A percentile compares a stretch with the other conserved stretches of the same genome.
phyloP scores from a whole-genome alignment of 2,888 invertebrate genomes.

The Heliothis peltigera region DNA sequence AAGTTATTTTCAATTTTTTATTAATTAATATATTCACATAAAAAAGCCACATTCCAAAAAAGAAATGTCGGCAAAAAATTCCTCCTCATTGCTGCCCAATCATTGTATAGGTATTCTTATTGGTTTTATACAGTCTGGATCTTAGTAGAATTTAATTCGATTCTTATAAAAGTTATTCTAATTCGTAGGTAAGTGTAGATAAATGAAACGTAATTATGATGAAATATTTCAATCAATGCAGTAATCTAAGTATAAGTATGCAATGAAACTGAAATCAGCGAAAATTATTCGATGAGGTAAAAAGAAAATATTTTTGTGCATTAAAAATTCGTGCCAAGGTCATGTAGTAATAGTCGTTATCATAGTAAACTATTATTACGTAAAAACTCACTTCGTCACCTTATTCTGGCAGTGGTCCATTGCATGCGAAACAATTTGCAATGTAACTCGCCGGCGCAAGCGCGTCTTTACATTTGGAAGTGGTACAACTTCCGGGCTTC shows the following conservation, averaged over 20 bases:
- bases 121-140: neutral
- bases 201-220: neutral
- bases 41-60: too few relatives aligned
- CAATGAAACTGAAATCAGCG: neutral
- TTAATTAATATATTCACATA: too few relatives aligned
- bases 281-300: neutral
- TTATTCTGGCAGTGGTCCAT: slow-evolving; percentile 52
- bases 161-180: neutral
- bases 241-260: neutral
- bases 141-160: too few relatives aligned
- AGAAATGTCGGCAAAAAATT: too few relatives aligned
- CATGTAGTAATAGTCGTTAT: slow-evolving; percentile 32
- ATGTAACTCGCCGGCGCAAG: slow-evolving; percentile 26
- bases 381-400: slow-evolving; percentile 49
- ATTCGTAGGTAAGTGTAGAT: neutral
- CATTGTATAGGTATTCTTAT: too few relatives aligned
- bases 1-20: too few relatives aligned
- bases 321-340: slow-evolving; percentile 39
- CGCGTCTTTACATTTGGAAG: slow-evolving; percentile 41
- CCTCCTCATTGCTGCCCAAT: too few relatives aligned
- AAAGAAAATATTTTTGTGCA: slow-evolving; percentile 27
- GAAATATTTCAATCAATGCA: neutral
- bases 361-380: slow-evolving; percentile 35
- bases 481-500: slow-evolving; percentile 45
- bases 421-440: slow-evolving; percentile 25